Evolutionary conservation across 1,140 invertebrate genomes (phyloP), one percentile per base, ranked within the genome.

Genomic region (Maniola jurtina): DNA sequence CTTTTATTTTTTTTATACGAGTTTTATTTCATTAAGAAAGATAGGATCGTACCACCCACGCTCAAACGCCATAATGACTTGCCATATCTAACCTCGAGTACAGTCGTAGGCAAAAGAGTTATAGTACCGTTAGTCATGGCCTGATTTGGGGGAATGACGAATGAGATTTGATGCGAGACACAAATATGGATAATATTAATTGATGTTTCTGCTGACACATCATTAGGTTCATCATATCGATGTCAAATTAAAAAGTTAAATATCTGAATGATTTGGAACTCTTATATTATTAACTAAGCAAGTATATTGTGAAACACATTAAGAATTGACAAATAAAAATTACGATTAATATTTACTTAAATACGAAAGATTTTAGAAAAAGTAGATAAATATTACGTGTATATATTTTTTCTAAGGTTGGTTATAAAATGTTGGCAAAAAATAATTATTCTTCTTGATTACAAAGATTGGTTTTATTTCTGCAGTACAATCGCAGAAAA

Each of bases 11-110:
- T 65, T 66, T 60, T 60, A 60, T 66, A 66, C 70, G 71, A 61
- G 79, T 87, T 86, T 86, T 88, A 88, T 89, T 89, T 89, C 86
- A 89, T 89, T 89, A 89, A 81, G 72, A 47, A 58, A 48, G 86
- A 89, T 89, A 89, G 60, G 67, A 89, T 89, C 86, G 61, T 55
- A 72, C 86, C 86, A 89, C 86, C 86, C 86, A 89, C 86, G 80
- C 84, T 45, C 77, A 59, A 63, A 57, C 65, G 72, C 67, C 66
- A 70, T 86, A 89, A 87, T 89, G 86, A 89, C 86, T 89, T 81
- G 86, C 83, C 84, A 83, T 87, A 87, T 84, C 83, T 77, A 81
- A 81, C 70, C 70, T 81, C 64, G 68, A 70, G 81, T 78, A 84
- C 80, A 75, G 62, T 81, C 70, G 59, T 25, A 66, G 55, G 68